Base-by-base conservation (phyloP, 2,113 vertebrate species). In the Scomber scombrus region DNA sequence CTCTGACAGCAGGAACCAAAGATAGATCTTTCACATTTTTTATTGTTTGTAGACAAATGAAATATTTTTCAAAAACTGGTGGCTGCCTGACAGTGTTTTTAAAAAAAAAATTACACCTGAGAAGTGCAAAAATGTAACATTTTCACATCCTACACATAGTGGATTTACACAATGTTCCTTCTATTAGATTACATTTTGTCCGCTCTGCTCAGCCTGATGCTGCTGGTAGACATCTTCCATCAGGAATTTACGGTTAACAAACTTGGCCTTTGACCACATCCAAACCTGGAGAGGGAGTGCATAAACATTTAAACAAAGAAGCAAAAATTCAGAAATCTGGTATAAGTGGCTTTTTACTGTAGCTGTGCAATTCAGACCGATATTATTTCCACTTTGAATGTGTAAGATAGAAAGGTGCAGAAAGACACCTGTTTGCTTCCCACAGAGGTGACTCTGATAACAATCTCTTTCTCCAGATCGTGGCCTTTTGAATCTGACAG, bases 221-320 rank as follows among this genome's bases (percentile, higher is more conserved):
- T 63, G 92, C 93, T 95, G 96, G 86, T 97, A 97, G 49, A 96
- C 73, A 34, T 97, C 97, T 71, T 97, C 96, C 96, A 97, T 98
- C 19, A 97, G 92, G 88, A 96, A 97, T 84, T 97, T 98, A 55
- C 96, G 96, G 67, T 97, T 97, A 57, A 97, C 94, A 81, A 97
- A 97, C 91, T 97, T 98, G 54, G 94, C 90, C 89, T 97, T 97
- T 62, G 96, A 97, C 97, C 97, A 97, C 16, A 97, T 82, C 97
- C 97, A 98, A 1, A 97, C 96, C 97, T 98, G 76, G 3, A 75
- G 74, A 84, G 19, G 31, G 34, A 23, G 82, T 5, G 40, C 80
- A 14, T 29, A 9, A 10, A 19, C 46, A 34, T 40, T 69, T 21
- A 23, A n/a, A 61, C 15, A 62, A 55, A 78, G 52, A 26, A 40